Conservation (phyloP, 2,797 vertebrate genomes). For the Simalia tracyae region DNA sequence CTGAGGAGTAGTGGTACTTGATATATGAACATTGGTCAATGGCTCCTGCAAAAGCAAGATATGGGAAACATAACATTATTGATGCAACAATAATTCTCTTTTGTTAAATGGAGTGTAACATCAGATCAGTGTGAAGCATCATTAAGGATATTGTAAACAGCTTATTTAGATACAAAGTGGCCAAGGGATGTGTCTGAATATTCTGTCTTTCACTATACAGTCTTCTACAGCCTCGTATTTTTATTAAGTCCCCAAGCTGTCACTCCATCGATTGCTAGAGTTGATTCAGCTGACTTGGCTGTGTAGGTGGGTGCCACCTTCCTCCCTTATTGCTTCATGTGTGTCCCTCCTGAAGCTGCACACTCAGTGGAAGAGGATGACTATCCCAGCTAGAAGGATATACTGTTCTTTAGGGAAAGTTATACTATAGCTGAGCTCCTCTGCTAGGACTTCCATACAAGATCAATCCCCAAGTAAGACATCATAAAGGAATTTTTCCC, state of each 20-base stretch:
- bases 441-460: not conserved
- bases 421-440: not conserved
- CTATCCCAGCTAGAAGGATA: not conserved
- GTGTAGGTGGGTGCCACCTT: not conserved
- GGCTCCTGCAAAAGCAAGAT: slow-evolving; percentile 72
- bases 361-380: not conserved
- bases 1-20: slow-evolving; percentile 99
- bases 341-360: not conserved
- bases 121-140: not conserved
- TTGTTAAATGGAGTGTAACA: not conserved
- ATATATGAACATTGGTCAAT: slow-evolving; percentile 91
- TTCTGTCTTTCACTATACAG: not conserved
- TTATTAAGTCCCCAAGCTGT: not conserved
- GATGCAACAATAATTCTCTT: not conserved
- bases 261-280: not conserved
- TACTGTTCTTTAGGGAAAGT: not conserved
- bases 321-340: not conserved
- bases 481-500: not conserved
- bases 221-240: not conserved
- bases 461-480: not conserved
- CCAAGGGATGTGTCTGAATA: not conserved
- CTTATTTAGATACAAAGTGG: not conserved
- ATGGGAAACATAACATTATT: slow-evolving; percentile 23
- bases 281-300: not conserved
- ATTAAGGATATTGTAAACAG: not conserved